Evolutionary conservation across 2,113 vertebrate species (phyloP).

Genomic region (Notechis scutatus): DNA sequence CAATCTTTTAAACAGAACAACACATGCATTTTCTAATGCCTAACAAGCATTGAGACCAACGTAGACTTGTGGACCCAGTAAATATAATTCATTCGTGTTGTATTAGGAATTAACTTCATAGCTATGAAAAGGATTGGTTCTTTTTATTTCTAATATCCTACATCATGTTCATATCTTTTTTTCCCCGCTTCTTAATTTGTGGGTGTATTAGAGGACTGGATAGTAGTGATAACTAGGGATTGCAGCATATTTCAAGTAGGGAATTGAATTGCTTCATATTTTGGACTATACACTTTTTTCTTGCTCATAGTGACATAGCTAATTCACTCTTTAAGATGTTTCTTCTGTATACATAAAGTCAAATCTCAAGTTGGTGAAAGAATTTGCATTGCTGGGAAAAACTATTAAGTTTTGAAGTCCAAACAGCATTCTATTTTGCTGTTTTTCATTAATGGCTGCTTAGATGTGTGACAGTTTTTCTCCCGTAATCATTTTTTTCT

Average conservation of each 20-base stretch:
- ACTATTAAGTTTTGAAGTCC: not conserved
- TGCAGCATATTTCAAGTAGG: constrained; percentile 42
- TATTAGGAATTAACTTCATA: constrained; percentile 48
- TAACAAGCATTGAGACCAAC: constrained; percentile 37
- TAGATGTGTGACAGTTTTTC: not conserved
- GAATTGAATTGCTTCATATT: constrained; percentile 34
- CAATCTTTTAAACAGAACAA: constrained; percentile 43
- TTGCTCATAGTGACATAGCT: constrained; percentile 43
- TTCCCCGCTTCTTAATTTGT: constrained; percentile 64
- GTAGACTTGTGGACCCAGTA: constrained; percentile 28
- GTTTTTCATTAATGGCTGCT: not conserved
- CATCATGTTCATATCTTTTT: constrained; percentile 53
- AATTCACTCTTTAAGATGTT: constrained; percentile 37
- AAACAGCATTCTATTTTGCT: not conserved
- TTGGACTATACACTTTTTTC: constrained; percentile 28
- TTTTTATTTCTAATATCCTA: constrained; percentile 47
- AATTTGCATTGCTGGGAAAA: not conserved
- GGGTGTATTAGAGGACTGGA: constrained; percentile 52
- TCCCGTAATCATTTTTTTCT: not conserved
- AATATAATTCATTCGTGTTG: constrained; percentile 30
- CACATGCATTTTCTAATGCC: constrained; percentile 31
- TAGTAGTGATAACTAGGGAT: constrained; percentile 43
- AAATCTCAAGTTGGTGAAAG: not conserved
- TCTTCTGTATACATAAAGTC: constrained; percentile 38
- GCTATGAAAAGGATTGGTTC: constrained; percentile 48